Evolutionary conservation across 2,797 vertebrate species (phyloP).

Genomic region (Spinus pinus): DNA sequence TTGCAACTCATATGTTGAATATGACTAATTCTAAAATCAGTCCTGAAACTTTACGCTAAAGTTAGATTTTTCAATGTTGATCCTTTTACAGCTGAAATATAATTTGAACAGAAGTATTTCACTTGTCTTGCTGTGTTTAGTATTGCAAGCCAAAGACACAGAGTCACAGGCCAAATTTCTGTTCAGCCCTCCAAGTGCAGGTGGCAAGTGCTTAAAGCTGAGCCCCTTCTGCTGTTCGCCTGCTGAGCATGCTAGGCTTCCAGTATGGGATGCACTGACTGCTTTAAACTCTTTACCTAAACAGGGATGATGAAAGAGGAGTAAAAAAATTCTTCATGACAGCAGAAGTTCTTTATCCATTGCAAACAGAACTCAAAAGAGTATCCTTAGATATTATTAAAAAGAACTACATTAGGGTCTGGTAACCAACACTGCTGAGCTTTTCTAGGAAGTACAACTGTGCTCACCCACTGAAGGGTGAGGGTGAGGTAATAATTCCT

Average conservation of each 20-base stretch:
- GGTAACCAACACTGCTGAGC: not conserved
- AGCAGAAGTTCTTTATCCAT: not conserved
- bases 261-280: not conserved
- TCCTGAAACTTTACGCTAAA: not conserved
- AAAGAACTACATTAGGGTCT: not conserved
- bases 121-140: not conserved
- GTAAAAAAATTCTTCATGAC: not conserved
- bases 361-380: not conserved
- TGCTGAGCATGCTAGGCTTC: not conserved
- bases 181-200: not conserved
- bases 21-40: not conserved
- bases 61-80: not conserved
- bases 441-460: not conserved
- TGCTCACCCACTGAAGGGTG: not conserved
- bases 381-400: not conserved
- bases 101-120: not conserved
- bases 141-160: not conserved
- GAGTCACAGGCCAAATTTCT: not conserved
- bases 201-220: not conserved
- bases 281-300: not conserved
- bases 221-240: slow-evolving; percentile 60
- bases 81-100: not conserved
- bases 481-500: not conserved
- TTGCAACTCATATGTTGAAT: not conserved
- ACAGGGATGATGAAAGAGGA: not conserved